A percentile compares a stretch with the other conserved stretches of the same genome.
These are phyloP conservation scores for Pelobates cultripes DNA, from an alignment of 2,797 vertebrate species.

Conservation along the genomic window DNA sequence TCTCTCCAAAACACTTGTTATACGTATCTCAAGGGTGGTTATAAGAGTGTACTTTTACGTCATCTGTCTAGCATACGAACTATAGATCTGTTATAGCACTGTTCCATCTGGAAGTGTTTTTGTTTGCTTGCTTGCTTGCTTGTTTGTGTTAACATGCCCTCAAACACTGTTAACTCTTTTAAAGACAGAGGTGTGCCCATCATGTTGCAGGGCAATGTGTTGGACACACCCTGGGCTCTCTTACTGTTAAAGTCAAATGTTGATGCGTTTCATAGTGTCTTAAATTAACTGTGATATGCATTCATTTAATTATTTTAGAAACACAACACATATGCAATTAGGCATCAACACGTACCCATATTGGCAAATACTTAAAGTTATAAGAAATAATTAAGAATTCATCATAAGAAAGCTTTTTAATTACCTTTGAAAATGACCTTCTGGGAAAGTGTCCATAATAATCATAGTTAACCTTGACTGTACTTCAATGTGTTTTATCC, in stretches of 20 bases:
- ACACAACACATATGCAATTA: background rate
- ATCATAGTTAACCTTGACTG: background rate
- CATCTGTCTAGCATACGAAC: no score
- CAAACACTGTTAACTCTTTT: no score
- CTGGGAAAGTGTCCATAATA: slow-evolving; percentile 21
- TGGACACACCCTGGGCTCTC: no score
- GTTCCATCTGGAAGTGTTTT: no score
- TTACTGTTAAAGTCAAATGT: background rate
- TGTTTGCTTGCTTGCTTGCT: no score
- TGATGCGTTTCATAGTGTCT: background rate
- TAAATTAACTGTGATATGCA: background rate
- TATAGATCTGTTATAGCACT: no score
- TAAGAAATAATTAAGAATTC: slow-evolving; percentile 29
- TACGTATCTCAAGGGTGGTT: no score
- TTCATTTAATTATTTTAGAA: background rate
- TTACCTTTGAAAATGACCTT: slow-evolving; percentile 17
- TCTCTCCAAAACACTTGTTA: no score
- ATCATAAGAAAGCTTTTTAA: slow-evolving; percentile 34
- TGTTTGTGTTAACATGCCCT: no score
- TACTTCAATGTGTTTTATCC: background rate
- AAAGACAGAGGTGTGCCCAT: no score
- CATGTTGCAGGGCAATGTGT: no score
- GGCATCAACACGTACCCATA: background rate
- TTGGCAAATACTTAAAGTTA: slow-evolving; percentile 11
- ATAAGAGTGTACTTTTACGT: no score